Percentiles rank a stretch among this genome's conserved stretches.
Conservation (phyloP, 1,140 invertebrate species). For the Idris sp. region DNA sequence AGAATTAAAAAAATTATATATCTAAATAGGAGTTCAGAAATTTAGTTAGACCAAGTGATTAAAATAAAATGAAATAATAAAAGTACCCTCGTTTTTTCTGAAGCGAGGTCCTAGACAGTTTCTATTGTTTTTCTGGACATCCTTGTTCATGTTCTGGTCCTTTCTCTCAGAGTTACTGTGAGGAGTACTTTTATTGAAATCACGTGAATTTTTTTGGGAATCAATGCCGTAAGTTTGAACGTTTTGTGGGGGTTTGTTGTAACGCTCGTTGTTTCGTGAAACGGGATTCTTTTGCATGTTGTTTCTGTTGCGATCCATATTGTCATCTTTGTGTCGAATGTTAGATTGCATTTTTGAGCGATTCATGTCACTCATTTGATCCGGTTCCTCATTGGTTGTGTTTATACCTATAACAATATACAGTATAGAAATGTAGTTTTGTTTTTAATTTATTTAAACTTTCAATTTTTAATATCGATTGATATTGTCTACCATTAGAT, state of each 20-base stretch:
- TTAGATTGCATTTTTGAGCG: constrained; percentile 27
- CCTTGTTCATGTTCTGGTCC: constrained; percentile 37
- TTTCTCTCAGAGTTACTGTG: constrained; percentile 16
- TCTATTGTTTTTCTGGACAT: constrained; percentile 25
- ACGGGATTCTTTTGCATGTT: constrained; percentile 21
- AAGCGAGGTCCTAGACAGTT: constrained; percentile 34
- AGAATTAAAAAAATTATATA: too few relatives aligned
- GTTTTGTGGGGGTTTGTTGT: constrained; percentile 28
- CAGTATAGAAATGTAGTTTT: too few relatives aligned
- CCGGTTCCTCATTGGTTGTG: constrained; percentile 16
- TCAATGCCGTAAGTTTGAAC: constrained; percentile 8
- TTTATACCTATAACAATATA: too few relatives aligned
- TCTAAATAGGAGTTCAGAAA: too few relatives aligned
- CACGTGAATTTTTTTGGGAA: constrained; percentile 16
- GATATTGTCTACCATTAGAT: too few relatives aligned
- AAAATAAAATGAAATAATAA: too few relatives aligned
- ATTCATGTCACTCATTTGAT: constrained; percentile 22
- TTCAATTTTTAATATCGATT: too few relatives aligned
- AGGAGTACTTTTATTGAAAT: constrained; percentile 15
- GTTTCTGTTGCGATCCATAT: constrained; percentile 23
- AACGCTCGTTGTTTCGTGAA: constrained; percentile 30
- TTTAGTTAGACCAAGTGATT: too few relatives aligned
- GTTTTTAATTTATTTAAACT: constrained; percentile 1
- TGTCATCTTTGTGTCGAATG: constrained; percentile 41
- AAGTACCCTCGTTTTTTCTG: constrained; percentile 38